These are phyloP conservation scores for Barypeithes pellucidus DNA, from an alignment of 2,888 invertebrate species.

Conservation along the genomic window DNA sequence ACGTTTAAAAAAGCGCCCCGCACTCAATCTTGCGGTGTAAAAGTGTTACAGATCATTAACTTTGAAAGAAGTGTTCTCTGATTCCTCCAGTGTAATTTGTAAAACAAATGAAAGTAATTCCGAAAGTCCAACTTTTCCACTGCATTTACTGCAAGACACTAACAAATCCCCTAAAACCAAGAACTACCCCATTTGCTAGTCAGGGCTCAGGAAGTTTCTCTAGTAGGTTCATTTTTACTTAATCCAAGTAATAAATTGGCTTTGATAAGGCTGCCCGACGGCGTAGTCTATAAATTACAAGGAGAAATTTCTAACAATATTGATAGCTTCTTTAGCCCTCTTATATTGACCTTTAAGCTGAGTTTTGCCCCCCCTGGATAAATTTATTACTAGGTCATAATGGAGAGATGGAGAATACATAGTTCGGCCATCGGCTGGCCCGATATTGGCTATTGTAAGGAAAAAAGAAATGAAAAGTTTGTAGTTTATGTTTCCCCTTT, in stretches of 20 bases:
- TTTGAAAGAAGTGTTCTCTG: slow-evolving; percentile 14
- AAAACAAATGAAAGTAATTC: slow-evolving; percentile 39
- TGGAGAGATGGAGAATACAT: slow-evolving; percentile 51
- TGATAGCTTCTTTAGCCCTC: slow-evolving; percentile 54
- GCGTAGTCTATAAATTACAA: slow-evolving; percentile 53
- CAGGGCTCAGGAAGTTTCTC: slow-evolving; percentile 50
- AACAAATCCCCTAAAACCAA: slow-evolving; percentile 48
- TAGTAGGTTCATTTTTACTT: slow-evolving; percentile 53
- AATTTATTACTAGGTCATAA: slow-evolving; percentile 52
- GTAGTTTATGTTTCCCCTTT: slow-evolving; percentile 38
- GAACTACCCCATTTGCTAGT: slow-evolving; percentile 49
- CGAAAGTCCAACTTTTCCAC: slow-evolving; percentile 38
- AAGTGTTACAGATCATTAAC: slow-evolving; percentile 29
- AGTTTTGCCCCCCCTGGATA: slow-evolving; percentile 42
- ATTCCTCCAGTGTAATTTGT: slow-evolving; percentile 20
- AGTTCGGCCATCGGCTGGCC: slow-evolving; percentile 19
- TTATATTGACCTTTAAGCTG: slow-evolving; percentile 55
- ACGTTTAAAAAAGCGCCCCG: not conserved
- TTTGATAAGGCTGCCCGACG: slow-evolving; percentile 49
- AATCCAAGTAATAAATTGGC: slow-evolving; percentile 54
- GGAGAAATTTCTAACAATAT: slow-evolving; percentile 54
- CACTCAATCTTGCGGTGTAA: slow-evolving; percentile 6
- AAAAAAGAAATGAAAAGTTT: slow-evolving; percentile 26
- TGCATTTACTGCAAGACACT: slow-evolving; percentile 47
- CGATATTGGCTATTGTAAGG: slow-evolving; percentile 40